A percentile compares a stretch with the other conserved stretches of the same genome.
Conservation (phyloP, 2,113 vertebrate genomes). For the Xenopus laevis region DNA sequence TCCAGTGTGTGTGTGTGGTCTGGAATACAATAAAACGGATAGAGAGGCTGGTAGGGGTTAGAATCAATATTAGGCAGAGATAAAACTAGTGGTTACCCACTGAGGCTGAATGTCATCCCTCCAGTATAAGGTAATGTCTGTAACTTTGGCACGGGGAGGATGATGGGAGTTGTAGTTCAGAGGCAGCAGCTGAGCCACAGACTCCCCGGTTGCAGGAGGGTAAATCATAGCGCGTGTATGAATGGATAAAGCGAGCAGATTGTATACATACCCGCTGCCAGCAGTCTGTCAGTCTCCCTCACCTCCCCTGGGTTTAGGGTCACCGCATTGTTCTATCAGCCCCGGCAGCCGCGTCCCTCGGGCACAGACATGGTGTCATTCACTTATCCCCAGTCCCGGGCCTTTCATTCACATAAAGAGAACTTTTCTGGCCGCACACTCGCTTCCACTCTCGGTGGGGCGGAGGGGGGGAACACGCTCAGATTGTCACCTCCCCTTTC, state of each 20-base stretch:
- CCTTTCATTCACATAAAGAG: constrained; percentile 40
- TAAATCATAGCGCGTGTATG: too few species aligned
- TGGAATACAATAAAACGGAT: too few species aligned
- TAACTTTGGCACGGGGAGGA: too few species aligned
- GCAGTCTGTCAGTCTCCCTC: background rate
- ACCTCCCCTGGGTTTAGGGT: background rate
- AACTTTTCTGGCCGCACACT: constrained; percentile 26
- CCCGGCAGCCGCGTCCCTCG: background rate
- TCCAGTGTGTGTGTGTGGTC: too few species aligned
- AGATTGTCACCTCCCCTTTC: background rate
- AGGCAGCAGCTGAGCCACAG: too few species aligned
- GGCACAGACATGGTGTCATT: background rate
- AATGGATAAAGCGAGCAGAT: background rate
- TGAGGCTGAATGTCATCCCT: too few species aligned
- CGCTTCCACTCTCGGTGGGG: constrained; percentile 48
- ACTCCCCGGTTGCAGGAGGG: too few species aligned
- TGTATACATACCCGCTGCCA: background rate
- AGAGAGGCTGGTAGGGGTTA: too few species aligned
- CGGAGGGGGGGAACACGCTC: constrained; percentile 46
- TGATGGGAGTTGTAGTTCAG: too few species aligned
- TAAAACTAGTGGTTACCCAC: too few species aligned
- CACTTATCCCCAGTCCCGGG: background rate
- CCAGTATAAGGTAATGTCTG: too few species aligned
- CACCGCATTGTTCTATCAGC: background rate
- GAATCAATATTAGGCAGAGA: too few species aligned